Percentiles rank a stretch among this genome's conserved stretches.
These are phyloP conservation scores for Malaclemys terrapin DNA, from an alignment of 2,113 vertebrate species.

Conservation along the genomic window DNA sequence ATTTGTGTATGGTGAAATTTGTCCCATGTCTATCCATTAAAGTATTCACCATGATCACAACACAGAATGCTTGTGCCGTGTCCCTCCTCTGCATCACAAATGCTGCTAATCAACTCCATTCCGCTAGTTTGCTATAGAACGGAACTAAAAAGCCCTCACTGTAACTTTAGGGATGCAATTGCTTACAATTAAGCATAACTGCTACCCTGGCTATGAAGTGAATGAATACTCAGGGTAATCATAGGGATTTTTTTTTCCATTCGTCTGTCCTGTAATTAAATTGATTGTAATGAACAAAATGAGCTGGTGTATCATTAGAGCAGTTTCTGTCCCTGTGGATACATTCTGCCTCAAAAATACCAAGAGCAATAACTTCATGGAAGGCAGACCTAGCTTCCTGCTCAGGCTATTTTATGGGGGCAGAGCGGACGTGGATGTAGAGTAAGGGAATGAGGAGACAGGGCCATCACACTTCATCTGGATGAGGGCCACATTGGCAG, in stretches of 20 bases:
- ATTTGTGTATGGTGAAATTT: not conserved
- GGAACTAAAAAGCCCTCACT: constrained; percentile 69
- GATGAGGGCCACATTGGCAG: not conserved
- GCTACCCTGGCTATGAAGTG: constrained; percentile 73
- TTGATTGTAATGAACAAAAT: constrained; percentile 66
- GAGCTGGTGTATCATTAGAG: constrained; percentile 41
- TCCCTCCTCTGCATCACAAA: constrained; percentile 60
- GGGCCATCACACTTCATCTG: not conserved
- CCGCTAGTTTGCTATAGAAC: constrained; percentile 68
- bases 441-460: not conserved
- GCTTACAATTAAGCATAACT: constrained; percentile 74
- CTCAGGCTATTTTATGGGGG: not conserved
- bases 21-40: constrained; percentile 35
- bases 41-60: constrained; percentile 63
- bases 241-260: constrained; percentile 56
- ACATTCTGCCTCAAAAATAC: not conserved
- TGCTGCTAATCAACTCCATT: constrained; percentile 74
- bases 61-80: constrained; percentile 6
- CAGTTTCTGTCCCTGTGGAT: constrained; percentile 38
- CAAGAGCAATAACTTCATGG: not conserved
- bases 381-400: not conserved
- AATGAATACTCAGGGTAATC: constrained; percentile 75
- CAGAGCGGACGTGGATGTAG: not conserved
- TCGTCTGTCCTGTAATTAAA: constrained; percentile 74
- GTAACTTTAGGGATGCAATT: constrained; percentile 72